Evolutionary conservation across 2,113 vertebrate genomes (phyloP).

Genomic region (Ginglymostoma cirratum): DNA sequence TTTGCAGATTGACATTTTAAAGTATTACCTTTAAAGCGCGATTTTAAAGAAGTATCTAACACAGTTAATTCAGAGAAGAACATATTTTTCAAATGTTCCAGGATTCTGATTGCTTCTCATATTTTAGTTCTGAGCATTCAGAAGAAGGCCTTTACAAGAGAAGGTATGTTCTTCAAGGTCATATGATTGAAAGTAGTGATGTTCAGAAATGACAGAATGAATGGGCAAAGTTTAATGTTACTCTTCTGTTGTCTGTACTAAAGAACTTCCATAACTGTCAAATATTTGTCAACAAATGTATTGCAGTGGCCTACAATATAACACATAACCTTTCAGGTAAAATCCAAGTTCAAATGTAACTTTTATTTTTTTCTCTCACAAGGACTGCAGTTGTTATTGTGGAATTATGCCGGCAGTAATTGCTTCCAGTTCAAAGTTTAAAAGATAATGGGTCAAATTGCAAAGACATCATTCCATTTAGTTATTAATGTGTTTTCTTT

Average conservation of each 20-base stretch:
- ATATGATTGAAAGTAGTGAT: background rate
- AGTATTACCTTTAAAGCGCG: too few species aligned
- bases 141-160: background rate
- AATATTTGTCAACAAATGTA: background rate
- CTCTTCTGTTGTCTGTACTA: background rate
- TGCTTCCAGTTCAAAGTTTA: constrained; percentile 26
- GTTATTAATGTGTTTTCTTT: background rate
- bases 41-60: background rate
- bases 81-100: background rate
- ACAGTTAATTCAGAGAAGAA: background rate
- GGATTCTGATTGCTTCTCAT: background rate
- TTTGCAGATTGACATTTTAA: background rate
- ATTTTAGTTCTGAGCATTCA: background rate
- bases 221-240: background rate
- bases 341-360: constrained; percentile 9
- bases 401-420: constrained; percentile 12
- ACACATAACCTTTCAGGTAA: background rate
- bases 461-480: constrained; percentile 3
- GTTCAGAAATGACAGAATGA: background rate
- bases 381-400: background rate
- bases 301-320: background rate
- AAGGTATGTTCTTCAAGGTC: background rate
- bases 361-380: background rate
- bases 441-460: background rate
- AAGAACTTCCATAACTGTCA: background rate